phyloP scores from a whole-genome alignment of 2,888 invertebrate genomes.

The Vesta saturnalis region DNA sequence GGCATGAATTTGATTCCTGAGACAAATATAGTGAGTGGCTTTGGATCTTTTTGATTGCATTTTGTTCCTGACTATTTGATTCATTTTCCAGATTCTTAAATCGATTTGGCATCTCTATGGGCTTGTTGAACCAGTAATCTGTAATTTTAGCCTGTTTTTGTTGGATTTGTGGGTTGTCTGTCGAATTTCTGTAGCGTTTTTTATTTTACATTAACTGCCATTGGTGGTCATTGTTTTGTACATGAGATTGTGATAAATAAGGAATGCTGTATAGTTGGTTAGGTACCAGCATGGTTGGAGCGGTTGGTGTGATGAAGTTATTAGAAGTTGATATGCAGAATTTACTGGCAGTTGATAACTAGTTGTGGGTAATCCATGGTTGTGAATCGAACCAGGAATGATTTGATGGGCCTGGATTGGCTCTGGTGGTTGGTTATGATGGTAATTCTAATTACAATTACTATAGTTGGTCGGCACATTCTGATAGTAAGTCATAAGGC shows the following conservation, averaged over 20 bases:
- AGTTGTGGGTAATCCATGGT: not conserved
- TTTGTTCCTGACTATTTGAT: no score
- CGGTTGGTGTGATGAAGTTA: not conserved
- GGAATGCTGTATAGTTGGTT: not conserved
- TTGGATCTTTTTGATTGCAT: no score
- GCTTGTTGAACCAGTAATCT: slow-evolving; percentile 11
- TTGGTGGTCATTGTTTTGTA: not conserved
- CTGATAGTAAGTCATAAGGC: no score
- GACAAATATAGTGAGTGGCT: no score
- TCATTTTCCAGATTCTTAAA: slow-evolving; percentile 10
- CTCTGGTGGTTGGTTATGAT: not conserved
- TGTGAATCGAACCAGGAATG: not conserved
- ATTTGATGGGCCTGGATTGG: no score
- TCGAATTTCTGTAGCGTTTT: slow-evolving; percentile 8
- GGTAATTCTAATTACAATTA: not conserved
- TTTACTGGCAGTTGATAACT: not conserved
- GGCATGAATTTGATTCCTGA: slow-evolving; percentile 9
- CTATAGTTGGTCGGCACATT: no score
- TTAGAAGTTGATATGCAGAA: not conserved
- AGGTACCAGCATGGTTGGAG: not conserved
- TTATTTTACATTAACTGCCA: slow-evolving; percentile 4
- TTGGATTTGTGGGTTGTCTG: slow-evolving; percentile 8
- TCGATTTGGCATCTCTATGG: not conserved
- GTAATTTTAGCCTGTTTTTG: slow-evolving; percentile 16
- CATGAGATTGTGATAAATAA: slow-evolving; percentile 5